Conservation (phyloP, 2,113 vertebrate genomes). For the Oncorhynchus kisutch region DNA sequence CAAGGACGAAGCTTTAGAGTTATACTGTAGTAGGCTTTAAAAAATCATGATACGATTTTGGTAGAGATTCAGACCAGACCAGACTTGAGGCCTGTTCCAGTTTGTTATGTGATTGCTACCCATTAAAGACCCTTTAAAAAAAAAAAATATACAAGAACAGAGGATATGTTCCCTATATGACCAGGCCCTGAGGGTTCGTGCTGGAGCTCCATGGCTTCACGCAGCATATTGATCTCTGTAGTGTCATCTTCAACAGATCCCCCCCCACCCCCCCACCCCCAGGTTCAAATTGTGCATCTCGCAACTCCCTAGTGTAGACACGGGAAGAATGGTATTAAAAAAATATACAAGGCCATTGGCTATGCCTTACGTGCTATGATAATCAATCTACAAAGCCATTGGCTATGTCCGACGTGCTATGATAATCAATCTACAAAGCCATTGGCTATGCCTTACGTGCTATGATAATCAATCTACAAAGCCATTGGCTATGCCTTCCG, state of each 20-base stretch:
- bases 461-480: conserved; percentile 3
- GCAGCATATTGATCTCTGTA: conserved; percentile 58
- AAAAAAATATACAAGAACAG: too few relatives aligned
- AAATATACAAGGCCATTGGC: conserved; percentile 29
- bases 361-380: neutral
- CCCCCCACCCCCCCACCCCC: conserved; percentile 5
- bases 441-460: too few relatives aligned
- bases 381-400: neutral
- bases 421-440: too few relatives aligned
- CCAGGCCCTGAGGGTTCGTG: conserved; percentile 17
- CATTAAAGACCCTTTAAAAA: neutral
- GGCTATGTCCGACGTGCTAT: conserved; percentile 14
- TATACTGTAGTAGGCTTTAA: conserved; percentile 40
- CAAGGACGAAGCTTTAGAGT: conserved; percentile 50
- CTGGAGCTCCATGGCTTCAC: conserved; percentile 15
- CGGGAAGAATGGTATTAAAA: conserved; percentile 33
- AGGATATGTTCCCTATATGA: conserved; percentile 40
- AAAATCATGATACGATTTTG: conserved; percentile 61
- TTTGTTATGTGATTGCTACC: conserved; percentile 2
- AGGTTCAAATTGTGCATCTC: conserved; percentile 29
- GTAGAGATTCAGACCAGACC: conserved; percentile 61
- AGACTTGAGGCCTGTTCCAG: conserved; percentile 47
- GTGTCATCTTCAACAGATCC: conserved; percentile 58
- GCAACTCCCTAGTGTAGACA: conserved; percentile 30
- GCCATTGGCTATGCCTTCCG: conserved; percentile 22